These are phyloP conservation scores for Heloderma charlesbogerti DNA, from an alignment of 2,113 vertebrate genomes.

Conservation along the genomic window DNA sequence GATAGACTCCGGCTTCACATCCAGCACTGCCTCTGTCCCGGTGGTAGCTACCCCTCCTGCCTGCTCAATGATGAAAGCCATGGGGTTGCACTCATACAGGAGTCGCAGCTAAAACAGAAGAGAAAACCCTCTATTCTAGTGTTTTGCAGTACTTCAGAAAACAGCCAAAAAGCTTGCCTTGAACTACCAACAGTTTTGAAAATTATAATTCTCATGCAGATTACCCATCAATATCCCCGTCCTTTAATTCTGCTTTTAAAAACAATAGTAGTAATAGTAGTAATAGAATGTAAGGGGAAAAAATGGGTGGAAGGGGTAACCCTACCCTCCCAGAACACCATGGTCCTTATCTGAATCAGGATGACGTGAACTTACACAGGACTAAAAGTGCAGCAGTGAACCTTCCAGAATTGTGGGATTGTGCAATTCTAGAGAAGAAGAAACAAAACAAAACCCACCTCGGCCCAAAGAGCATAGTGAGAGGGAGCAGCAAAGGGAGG, in stretches of 20 bases:
- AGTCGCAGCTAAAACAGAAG: constrained; percentile 86
- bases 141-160: background rate
- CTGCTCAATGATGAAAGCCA: constrained; percentile 95
- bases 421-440: too few species aligned
- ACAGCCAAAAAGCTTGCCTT: background rate
- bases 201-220: background rate
- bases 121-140: background rate
- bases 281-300: background rate
- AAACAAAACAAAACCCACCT: too few species aligned
- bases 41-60: constrained; percentile 93
- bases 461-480: too few species aligned
- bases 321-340: too few species aligned
- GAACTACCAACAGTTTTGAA: background rate
- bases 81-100: constrained; percentile 97
- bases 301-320: too few species aligned
- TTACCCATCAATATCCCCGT: background rate
- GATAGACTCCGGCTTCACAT: constrained; percentile 88
- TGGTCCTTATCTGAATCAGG: too few species aligned
- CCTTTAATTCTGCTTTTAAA: background rate
- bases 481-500: too few species aligned
- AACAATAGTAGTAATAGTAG: background rate
- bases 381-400: too few species aligned
- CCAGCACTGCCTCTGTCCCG: constrained; percentile 87
- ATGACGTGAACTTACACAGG: too few species aligned
- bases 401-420: too few species aligned